Evolutionary conservation across 2,888 invertebrate genomes (phyloP), one percentile per base, ranked within the genome.

Genomic region (Cartodere bifasciata): DNA sequence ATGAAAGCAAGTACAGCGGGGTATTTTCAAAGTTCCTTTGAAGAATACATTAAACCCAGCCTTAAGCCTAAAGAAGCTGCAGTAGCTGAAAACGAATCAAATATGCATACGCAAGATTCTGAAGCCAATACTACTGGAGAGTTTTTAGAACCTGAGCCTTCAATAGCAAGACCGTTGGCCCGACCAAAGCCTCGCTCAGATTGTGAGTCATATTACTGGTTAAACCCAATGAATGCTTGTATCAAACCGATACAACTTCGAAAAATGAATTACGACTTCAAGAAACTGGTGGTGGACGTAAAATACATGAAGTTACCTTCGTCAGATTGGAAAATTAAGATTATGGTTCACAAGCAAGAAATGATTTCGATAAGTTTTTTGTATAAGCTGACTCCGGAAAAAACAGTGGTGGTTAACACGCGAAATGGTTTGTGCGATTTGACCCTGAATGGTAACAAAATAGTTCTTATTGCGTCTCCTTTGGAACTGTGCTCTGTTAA

Each of bases 271-370:
- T 50, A 48, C 28, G 28, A 45, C 6, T 50, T 50, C 32, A 42
- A 48, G n/a, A 42, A 41, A 21, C 34, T 50, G 12, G 46, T 50
- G 2, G 39, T 38, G 13, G 49, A 50, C 34, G 47, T 49, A 9
- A 50, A 50, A 35, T 45, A 44, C 22, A 44, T 49, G 46, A 47
- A 46, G 23, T 35, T 50, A 16, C 50, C 50, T 2, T 41, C 43
- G 2, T 37, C 45, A 2, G 39, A 38, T 6, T 50, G 50, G 50
- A 50, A 47, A 35, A 49, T 50, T 13, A 50, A 50, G 37, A 49
- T 50, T 7, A 48, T 49, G 17, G 46, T 50, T 13, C 43, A 42
- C 30, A 45, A 46, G 22, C 44, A 45, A 25, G 46, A 45, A 38
- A 48, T 50, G 28, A 38, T 48, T 4, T 43, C 45, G 1, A 42